Evolutionary conservation across 2,797 vertebrate genomes (phyloP).

Genomic region (Sitta carolinensis): DNA sequence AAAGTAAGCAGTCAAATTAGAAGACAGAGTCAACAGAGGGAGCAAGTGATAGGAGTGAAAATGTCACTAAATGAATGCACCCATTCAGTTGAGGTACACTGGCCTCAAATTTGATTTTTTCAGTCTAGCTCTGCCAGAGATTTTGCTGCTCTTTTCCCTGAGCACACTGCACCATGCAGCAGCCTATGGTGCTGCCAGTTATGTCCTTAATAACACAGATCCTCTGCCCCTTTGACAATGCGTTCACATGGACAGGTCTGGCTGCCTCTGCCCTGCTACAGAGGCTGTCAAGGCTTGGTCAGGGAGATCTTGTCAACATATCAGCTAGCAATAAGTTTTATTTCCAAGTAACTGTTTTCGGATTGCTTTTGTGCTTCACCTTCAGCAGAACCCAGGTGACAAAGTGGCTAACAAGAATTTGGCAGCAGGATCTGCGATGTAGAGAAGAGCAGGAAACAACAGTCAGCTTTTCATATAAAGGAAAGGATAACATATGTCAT

Average conservation of each 20-base stretch:
- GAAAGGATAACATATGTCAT: background rate
- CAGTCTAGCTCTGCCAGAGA: background rate
- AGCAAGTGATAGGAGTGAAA: background rate
- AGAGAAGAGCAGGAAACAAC: background rate
- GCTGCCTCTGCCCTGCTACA: background rate
- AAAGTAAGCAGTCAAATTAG: background rate
- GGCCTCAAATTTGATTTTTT: background rate
- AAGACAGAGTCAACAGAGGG: background rate
- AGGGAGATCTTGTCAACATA: background rate
- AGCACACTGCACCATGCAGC: background rate
- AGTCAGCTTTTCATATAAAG: background rate
- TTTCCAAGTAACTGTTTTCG: background rate
- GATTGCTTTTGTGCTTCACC: background rate
- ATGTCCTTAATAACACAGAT: background rate
- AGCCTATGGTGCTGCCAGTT: background rate
- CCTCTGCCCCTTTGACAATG: background rate
- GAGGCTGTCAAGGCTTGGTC: background rate
- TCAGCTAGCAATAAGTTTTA: background rate
- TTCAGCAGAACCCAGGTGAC: background rate
- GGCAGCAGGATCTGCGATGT: fast-evolving
- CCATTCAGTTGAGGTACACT: background rate
- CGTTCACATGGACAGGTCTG: background rate
- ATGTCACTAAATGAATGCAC: background rate
- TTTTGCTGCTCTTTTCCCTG: background rate
- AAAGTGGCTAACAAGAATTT: background rate